phyloP scores from a whole-genome alignment of 2,888 invertebrate species.

The Zygothrica quintamaculata region DNA sequence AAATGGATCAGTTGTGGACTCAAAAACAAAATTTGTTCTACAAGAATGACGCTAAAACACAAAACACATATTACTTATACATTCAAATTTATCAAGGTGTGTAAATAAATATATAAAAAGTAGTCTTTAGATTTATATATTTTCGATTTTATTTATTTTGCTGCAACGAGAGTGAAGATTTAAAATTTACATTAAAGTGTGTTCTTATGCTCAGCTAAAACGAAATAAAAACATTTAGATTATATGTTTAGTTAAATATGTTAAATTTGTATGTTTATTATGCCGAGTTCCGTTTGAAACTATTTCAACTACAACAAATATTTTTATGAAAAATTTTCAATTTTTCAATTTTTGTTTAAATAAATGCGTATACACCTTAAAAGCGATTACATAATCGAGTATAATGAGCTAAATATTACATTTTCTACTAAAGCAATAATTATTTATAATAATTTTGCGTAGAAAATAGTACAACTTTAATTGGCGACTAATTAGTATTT shows the following conservation, averaged over 20 bases:
- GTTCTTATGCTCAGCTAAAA: conserved; percentile 55
- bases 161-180: conserved; percentile 65
- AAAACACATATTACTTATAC: conserved; percentile 25
- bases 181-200: conserved; percentile 40
- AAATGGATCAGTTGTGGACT: conserved; percentile 19
- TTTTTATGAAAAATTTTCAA: conserved; percentile 33
- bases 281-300: conserved; percentile 13
- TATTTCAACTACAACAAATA: conserved; percentile 42
- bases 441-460: conserved; percentile 66
- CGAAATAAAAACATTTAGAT: conserved; percentile 50
- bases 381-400: conserved; percentile 67
- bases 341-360: conserved; percentile 14
- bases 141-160: conserved; percentile 33
- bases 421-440: conserved; percentile 65
- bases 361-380: conserved; percentile 37
- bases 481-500: conserved; percentile 34
- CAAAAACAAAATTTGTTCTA: conserved; percentile 42
- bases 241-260: conserved; percentile 40
- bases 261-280: conserved; percentile 1
- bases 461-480: conserved; percentile 34
- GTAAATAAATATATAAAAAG: conserved; percentile 19
- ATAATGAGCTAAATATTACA: conserved; percentile 63
- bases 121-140: conserved; percentile 20
- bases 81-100: conserved; percentile 17
- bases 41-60: conserved; percentile 21